A percentile compares a stretch with the other conserved stretches of the same genome.
Evolutionary conservation across 1,140 invertebrate genomes (phyloP).

Genomic region (Macrocentrus cingulum): DNA sequence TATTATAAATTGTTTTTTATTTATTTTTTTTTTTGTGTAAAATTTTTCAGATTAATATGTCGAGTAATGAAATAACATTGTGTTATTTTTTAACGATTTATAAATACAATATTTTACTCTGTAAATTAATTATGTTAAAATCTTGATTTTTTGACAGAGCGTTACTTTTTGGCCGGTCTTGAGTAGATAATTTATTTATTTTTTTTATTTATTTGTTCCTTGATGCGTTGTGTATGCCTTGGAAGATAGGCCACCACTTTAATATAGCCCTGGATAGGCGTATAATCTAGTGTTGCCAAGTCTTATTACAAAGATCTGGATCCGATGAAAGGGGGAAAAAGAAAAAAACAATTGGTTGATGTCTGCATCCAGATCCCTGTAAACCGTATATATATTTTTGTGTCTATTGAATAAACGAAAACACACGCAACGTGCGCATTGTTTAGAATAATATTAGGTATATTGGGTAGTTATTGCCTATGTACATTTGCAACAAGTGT

Average conservation of each 20-base stretch:
- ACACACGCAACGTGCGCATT: conserved; percentile 24
- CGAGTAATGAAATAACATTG: conserved; percentile 36
- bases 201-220: not conserved
- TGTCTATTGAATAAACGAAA: too few species aligned
- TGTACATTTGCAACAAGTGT: conserved; percentile 39
- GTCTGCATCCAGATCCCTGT: too few species aligned
- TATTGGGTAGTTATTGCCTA: conserved; percentile 41
- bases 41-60: conserved; percentile 33
- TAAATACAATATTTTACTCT: too few species aligned
- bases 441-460: conserved; percentile 42
- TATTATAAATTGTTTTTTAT: conserved; percentile 45
- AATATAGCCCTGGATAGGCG: too few species aligned
- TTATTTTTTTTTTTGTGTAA: conserved; percentile 34
- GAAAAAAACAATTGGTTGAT: too few species aligned
- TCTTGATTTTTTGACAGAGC: conserved; percentile 1
- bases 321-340: too few species aligned
- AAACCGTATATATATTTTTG: too few species aligned
- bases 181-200: not conserved
- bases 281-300: too few species aligned
- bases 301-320: too few species aligned
- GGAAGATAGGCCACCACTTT: too few species aligned
- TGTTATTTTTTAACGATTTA: conserved; percentile 23
- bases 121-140: not conserved
- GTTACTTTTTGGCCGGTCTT: too few species aligned
- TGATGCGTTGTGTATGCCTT: too few species aligned